phyloP scores from a whole-genome alignment of 2,888 invertebrate genomes.

The Lypha dubia region DNA sequence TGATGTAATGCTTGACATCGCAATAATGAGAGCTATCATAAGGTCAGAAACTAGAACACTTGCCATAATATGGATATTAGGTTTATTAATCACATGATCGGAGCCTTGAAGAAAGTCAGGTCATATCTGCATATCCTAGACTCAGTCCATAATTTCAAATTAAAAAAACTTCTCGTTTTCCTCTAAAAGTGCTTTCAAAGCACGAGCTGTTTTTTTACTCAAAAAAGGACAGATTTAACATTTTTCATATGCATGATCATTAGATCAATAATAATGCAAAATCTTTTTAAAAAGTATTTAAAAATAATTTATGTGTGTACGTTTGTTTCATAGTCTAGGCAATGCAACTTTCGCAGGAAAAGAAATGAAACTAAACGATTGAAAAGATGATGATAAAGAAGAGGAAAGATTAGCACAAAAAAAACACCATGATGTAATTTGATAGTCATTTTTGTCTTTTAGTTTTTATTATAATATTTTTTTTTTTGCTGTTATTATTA shows the following conservation, averaged over 20 bases:
- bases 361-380: constrained; percentile 40
- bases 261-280: constrained; percentile 26
- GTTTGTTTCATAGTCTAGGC: constrained; percentile 16
- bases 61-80: too few species aligned
- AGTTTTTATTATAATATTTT: too few species aligned
- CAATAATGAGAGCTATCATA: too few species aligned
- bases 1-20: too few species aligned
- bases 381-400: neutral
- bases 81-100: too few species aligned
- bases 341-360: constrained; percentile 40
- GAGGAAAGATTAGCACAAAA: neutral
- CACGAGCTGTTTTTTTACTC: neutral
- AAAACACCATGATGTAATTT: constrained; percentile 71
- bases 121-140: too few species aligned
- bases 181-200: neutral
- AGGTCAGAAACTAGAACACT: too few species aligned
- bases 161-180: neutral
- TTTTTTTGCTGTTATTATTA: too few species aligned
- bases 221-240: neutral
- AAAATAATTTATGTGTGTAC: constrained; percentile 19
- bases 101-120: too few species aligned
- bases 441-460: constrained; percentile 61
- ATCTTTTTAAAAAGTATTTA: neutral
- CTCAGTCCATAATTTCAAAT: neutral
- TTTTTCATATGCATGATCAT: constrained; percentile 16